Percentiles rank a stretch among this genome's conserved stretches.
Conservation (phyloP, 2,888 invertebrate genomes). For the Troides helena region DNA sequence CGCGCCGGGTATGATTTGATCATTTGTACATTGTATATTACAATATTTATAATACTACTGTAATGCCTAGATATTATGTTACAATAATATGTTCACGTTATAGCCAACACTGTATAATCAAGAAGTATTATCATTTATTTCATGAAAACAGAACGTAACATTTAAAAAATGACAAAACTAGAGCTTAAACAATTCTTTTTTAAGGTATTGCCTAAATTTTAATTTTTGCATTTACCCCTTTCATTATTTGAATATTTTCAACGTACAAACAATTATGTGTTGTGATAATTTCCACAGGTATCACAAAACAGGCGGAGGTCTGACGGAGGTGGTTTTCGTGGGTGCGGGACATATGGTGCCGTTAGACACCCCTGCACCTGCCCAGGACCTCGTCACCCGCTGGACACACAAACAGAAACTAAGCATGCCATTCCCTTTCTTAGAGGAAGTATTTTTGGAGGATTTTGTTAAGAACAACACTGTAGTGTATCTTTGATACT, state of each 20-base stretch:
- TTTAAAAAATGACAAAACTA: too few relatives aligned
- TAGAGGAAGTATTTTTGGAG: conserved; percentile 34
- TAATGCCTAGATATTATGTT: not conserved
- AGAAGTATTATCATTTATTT: too few relatives aligned
- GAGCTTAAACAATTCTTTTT: too few relatives aligned
- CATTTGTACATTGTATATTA: not conserved
- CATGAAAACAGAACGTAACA: too few relatives aligned
- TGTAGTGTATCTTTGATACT: conserved; percentile 13
- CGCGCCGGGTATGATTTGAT: conserved; percentile 55
- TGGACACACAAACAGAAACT: conserved; percentile 67
- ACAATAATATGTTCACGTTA: not conserved
- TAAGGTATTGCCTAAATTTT: not conserved
- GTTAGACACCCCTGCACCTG: conserved; percentile 77
- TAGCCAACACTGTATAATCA: not conserved
- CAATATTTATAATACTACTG: not conserved
- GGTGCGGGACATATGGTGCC: conserved; percentile 85
- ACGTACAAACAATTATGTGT: not conserved
- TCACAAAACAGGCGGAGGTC: conserved; percentile 71
- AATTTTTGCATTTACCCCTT: not conserved
- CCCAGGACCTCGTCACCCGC: conserved; percentile 75
- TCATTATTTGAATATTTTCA: not conserved
- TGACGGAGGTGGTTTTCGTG: conserved; percentile 80
- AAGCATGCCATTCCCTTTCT: conserved; percentile 31
- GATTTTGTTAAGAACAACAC: conserved; percentile 41
- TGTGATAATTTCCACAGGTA: conserved; percentile 58